Evolutionary conservation across 2,888 invertebrate genomes (phyloP).

Genomic region (Spodoptera exigua): DNA sequence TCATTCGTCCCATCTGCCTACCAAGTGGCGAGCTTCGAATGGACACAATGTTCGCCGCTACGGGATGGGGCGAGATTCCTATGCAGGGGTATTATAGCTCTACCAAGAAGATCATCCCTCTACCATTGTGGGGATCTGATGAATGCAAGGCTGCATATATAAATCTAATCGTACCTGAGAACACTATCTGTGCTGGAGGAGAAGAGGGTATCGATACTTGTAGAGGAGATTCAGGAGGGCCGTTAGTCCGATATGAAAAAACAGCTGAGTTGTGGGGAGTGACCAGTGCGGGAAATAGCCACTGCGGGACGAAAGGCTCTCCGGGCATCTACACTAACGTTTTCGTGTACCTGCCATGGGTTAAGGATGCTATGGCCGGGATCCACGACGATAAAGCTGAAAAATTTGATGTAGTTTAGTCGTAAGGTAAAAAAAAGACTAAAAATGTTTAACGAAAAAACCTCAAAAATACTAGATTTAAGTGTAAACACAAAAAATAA

Average conservation of each 20-base stretch:
- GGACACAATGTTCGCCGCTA: conserved; percentile 59
- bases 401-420: conserved; percentile 20
- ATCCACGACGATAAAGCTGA: conserved; percentile 29
- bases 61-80: conserved; percentile 73
- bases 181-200: conserved; percentile 75
- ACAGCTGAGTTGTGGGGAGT: conserved; percentile 70
- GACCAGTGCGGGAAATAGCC: conserved; percentile 66
- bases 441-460: background rate
- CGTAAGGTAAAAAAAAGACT: background rate
- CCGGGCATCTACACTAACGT: conserved; percentile 76
- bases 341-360: conserved; percentile 68
- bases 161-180: conserved; percentile 56
- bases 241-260: conserved; percentile 62
- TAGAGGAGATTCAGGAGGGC: conserved; percentile 77
- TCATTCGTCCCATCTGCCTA: conserved; percentile 75
- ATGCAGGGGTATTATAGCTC: conserved; percentile 59
- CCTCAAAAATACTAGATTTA: too few relatives aligned
- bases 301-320: conserved; percentile 66
- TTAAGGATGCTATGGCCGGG: conserved; percentile 54
- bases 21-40: conserved; percentile 58
- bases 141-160: conserved; percentile 63
- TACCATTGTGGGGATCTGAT: conserved; percentile 63
- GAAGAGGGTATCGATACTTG: conserved; percentile 70
- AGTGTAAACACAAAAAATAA: too few relatives aligned
- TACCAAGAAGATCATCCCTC: conserved; percentile 68